These are phyloP conservation scores for Esox niger DNA, from an alignment of 2,113 vertebrate genomes.

Conservation along the genomic window DNA sequence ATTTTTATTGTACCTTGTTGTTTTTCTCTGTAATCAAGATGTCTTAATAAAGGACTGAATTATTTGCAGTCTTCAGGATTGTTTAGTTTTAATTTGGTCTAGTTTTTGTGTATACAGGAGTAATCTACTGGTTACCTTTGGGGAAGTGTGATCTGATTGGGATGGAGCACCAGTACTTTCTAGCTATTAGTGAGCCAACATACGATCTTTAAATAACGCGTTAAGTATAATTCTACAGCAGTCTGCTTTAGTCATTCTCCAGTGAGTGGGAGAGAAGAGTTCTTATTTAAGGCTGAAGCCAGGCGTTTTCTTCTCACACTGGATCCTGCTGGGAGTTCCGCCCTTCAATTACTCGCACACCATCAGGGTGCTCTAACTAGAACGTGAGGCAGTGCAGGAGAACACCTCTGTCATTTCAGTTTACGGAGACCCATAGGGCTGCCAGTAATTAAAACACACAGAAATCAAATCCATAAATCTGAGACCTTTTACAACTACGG, in stretches of 20 bases:
- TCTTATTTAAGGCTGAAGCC: conserved; percentile 36
- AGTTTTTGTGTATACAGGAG: not conserved
- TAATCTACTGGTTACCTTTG: not conserved
- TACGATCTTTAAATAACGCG: too few relatives aligned
- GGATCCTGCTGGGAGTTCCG: conserved; percentile 46
- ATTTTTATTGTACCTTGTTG: conserved; percentile 38
- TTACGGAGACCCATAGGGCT: conserved; percentile 27
- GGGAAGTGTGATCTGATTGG: not conserved
- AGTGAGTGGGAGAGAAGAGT: conserved; percentile 21
- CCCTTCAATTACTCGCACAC: conserved; percentile 53
- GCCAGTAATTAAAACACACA: conserved; percentile 55
- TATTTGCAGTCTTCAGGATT: conserved; percentile 23
- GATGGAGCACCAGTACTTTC: conserved; percentile 6
- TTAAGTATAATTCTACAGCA: too few relatives aligned
- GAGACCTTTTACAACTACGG: conserved; percentile 39
- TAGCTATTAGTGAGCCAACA: too few relatives aligned
- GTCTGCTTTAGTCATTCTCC: conserved; percentile 37
- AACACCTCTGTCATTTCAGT: conserved; percentile 59
- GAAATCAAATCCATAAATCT: conserved; percentile 43
- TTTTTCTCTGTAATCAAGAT: conserved; percentile 29
- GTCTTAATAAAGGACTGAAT: conserved; percentile 52
- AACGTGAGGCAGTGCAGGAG: conserved; percentile 33
- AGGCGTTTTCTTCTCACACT: conserved; percentile 16
- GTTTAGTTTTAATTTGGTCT: conserved; percentile 16
- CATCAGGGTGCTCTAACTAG: conserved; percentile 45